Evolutionary conservation across 2,888 invertebrate genomes (phyloP), one percentile per base, ranked within the genome.

Genomic region (Eupithecia vulgata): DNA sequence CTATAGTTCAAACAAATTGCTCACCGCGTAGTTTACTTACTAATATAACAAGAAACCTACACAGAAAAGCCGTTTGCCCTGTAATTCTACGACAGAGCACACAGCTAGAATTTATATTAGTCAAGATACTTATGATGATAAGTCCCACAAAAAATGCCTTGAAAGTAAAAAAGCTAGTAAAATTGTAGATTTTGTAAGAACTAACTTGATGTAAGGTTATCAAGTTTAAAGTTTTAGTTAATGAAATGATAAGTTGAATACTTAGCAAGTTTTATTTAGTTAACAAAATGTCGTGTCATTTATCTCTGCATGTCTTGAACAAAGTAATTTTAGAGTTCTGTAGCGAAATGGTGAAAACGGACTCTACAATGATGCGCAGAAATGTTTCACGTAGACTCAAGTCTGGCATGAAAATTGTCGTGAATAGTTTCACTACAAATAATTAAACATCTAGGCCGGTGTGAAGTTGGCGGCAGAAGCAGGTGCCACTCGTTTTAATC

Each of bases 111-210:
- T n/a, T 2, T 2, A 57, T 21, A 52, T 21, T 21, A 21, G 21
- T 21, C 62, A 62, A 62, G 8, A 61, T 61, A 64, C 15, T 4
- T 30, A 30, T 3, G 21, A 30, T 3, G 21, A 64, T 10, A 64
- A n/a, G 35, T 62, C 62, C 34, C 35, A 35, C 17, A 17, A 34
- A 37, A 37, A 1, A 37, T 64, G 34, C 34, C 34, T 70, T 17
- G n/a, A 37, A 67, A 62, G 48, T 34, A 42, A 42, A 1, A 45
- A 17, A n/a, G 68, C 52, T 75, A 75, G 72, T 70, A 10, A 59
- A 75, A 72, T 72, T 72, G 75, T 75, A 75, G 75, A 75, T 75
- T 75, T 75, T 75, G 21, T 75, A 72, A 72, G 70, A 52, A 72
- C 67, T 66, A 57, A 40, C 52, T 67, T 52, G 30, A 67, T 72